Evolutionary conservation across 2,113 vertebrate genomes (phyloP), one percentile per base, ranked within the genome.

Genomic region (Labrus mixtus): DNA sequence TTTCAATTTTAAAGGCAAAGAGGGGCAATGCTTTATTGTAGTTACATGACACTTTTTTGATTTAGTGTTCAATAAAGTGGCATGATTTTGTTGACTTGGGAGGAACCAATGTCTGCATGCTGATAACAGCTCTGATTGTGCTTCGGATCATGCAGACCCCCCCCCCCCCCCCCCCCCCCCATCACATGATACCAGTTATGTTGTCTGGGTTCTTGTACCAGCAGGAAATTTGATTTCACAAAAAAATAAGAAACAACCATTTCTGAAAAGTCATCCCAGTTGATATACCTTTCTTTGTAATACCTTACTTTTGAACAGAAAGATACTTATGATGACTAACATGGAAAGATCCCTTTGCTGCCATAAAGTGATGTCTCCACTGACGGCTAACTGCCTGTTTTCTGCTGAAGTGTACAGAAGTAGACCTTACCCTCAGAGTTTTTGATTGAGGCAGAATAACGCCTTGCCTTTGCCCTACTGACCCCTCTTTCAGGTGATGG

Each of bases 161-260:
- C 60, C 53, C 55, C 66, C 60, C 33, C 67, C 53, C 57, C 36
- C 53, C 73, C 63, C 76, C 53, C 57, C 36, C 53, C 73, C 60
- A 74, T 93, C 92, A 92, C 90, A 92, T 92, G 93, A 86, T 72
- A 41, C 61, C 55, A 71, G 64, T 90, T 86, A 80, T 69, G 68
- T 41, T 19, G 56, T 56, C 73, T 60, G 64, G 36, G 23, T 78
- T 89, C 71, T 58, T 72, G 56, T 41, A 46, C 0, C 9, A 64
- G 63, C 20, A 58, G 74, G 46, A 72, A 83, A 82, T 81, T 51
- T 0, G 19, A 62, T 89, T 79, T 73, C 1, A 64, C 54, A 53
- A 17, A 57, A 57, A 48, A 48, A 17, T 51, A n/a, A 54, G 10
- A 68, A 33, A 33, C 29, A 33, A 33, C 29, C 29, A 33, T 33